Evolutionary conservation across 2,797 vertebrate species (phyloP).

Genomic region (Enteromius radiatus): DNA sequence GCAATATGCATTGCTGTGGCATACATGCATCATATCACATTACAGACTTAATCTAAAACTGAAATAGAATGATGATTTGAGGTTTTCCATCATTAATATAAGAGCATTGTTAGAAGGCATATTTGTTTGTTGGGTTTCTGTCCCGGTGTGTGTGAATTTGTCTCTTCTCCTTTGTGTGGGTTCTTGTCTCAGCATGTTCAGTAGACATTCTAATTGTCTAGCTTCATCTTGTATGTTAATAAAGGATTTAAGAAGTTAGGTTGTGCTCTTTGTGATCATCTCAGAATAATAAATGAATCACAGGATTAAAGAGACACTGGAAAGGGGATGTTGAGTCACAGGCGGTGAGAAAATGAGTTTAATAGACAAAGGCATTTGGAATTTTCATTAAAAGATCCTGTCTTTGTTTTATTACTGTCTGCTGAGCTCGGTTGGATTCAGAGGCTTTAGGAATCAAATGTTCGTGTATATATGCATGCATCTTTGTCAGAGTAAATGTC

Average conservation of each 20-base stretch:
- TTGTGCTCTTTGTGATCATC: not conserved
- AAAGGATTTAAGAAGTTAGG: constrained; percentile 3
- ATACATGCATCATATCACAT: not conserved
- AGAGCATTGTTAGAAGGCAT: not conserved
- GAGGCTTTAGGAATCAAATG: not conserved
- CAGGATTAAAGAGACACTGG: not conserved
- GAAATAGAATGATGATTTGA: constrained; percentile 13
- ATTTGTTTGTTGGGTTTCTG: not conserved
- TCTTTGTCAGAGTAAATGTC: not conserved
- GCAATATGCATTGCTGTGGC: not conserved
- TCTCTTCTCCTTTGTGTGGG: not conserved
- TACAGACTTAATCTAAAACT: constrained; percentile 16
- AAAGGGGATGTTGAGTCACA: not conserved
- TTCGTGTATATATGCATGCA: not conserved
- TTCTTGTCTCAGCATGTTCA: not conserved
- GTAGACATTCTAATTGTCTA: constrained; percentile 13
- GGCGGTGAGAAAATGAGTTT: not conserved
- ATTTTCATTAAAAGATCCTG: not conserved
- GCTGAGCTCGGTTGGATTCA: not conserved
- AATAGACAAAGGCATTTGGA: not conserved
- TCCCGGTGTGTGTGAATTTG: not conserved
- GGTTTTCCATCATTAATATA: not conserved
- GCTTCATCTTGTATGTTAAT: not conserved
- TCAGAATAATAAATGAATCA: not conserved
- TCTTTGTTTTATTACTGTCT: not conserved